Percentiles rank a stretch among this genome's conserved stretches.
Evolutionary conservation across 2,888 invertebrate species (phyloP).

Genomic region (Stenurella melanura): DNA sequence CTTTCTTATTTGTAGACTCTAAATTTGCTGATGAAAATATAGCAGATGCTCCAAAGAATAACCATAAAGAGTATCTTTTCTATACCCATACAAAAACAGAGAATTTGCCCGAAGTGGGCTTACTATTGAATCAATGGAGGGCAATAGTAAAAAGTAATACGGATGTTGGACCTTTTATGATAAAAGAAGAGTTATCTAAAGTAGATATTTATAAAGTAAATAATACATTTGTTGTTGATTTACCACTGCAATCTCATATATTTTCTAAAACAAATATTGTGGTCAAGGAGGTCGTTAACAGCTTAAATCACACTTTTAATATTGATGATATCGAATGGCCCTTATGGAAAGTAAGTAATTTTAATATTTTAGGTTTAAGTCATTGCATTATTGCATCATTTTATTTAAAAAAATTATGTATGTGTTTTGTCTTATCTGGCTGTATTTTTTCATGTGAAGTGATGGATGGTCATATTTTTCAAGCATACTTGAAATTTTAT

Average conservation of each 20-base stretch:
- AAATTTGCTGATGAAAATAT: constrained; percentile 75
- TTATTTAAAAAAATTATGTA: too few relatives aligned
- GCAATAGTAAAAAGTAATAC: constrained; percentile 77
- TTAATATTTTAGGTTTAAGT: background rate
- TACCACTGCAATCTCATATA: constrained; percentile 68
- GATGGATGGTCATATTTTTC: too few relatives aligned
- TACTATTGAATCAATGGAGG: constrained; percentile 80
- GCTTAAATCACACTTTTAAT: constrained; percentile 64
- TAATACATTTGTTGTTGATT: constrained; percentile 68
- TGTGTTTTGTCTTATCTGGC: too few relatives aligned
- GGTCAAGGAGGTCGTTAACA: constrained; percentile 59
- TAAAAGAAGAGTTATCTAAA: constrained; percentile 66
- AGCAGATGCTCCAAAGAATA: constrained; percentile 65
- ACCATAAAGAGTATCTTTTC: constrained; percentile 78
- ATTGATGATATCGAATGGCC: constrained; percentile 72
- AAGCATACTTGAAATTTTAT: too few relatives aligned
- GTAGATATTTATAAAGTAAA: constrained; percentile 68
- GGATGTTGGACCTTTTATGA: constrained; percentile 69
- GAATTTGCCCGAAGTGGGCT: constrained; percentile 78
- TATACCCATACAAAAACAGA: constrained; percentile 80
- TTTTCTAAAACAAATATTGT: constrained; percentile 62
- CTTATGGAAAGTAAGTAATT: constrained; percentile 74
- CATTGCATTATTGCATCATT: too few relatives aligned
- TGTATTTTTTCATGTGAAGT: too few relatives aligned
- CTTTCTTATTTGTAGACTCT: constrained; percentile 79